These are phyloP conservation scores for Brachyptera risi DNA, from an alignment of 2,888 invertebrate genomes.

Conservation along the genomic window DNA sequence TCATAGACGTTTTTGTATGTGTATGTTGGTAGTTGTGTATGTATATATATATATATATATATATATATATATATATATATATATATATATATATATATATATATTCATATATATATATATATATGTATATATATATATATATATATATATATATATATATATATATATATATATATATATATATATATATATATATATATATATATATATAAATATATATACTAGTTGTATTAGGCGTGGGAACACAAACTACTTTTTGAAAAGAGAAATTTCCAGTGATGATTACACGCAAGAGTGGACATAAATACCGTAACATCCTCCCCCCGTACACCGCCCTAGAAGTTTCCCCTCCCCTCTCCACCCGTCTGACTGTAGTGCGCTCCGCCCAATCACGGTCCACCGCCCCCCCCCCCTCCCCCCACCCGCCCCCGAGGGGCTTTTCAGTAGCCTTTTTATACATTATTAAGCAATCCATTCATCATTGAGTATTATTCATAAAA, in stretches of 20 bases:
- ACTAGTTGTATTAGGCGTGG: background rate
- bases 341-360: background rate
- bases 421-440: background rate
- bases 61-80: too few species aligned
- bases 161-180: too few species aligned
- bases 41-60: too few species aligned
- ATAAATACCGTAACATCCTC: background rate
- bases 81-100: too few species aligned
- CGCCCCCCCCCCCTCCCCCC: too few species aligned
- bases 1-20: background rate
- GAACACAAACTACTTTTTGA: background rate
- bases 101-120: too few species aligned
- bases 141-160: too few species aligned
- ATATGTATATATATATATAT: too few species aligned
- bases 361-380: background rate
- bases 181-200: too few species aligned
- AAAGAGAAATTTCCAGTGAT: slow-evolving; percentile 11
- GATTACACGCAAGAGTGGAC: slow-evolving; percentile 2
- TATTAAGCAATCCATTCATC: background rate
- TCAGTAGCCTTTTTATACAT: too few species aligned
- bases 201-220: too few species aligned
- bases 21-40: background rate
- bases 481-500: background rate
- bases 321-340: background rate
- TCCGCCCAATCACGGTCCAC: background rate